These are phyloP conservation scores for Perdita meconis DNA, from an alignment of 2,888 invertebrate species.

Conservation along the genomic window DNA sequence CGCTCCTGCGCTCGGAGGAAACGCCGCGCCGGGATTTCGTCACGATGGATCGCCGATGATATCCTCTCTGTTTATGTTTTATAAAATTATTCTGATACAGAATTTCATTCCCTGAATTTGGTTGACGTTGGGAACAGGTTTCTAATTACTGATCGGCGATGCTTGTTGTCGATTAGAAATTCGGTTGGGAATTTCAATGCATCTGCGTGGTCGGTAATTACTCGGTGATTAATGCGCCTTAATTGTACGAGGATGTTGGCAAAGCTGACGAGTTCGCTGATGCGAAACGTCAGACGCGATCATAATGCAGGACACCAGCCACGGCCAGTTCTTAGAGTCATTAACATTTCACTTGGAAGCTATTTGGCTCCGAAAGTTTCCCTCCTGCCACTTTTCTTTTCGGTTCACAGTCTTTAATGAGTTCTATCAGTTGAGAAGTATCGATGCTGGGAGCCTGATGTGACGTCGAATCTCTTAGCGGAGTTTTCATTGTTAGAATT, in stretches of 20 bases:
- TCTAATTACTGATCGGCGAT: too few species aligned
- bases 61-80: background rate
- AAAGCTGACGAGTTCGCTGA: constrained; percentile 17
- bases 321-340: constrained; percentile 48
- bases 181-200: constrained; percentile 4
- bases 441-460: too few species aligned
- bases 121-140: background rate
- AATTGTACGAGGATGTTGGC: constrained; percentile 13
- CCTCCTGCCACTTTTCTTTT: constrained; percentile 22
- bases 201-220: constrained; percentile 27
- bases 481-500: too few species aligned
- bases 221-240: constrained; percentile 44
- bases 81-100: background rate
- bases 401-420: constrained; percentile 37
- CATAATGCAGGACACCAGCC: constrained; percentile 30
- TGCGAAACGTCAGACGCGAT: constrained; percentile 29
- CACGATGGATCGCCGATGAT: background rate
- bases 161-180: background rate
- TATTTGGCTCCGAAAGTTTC: constrained; percentile 52
- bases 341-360: constrained; percentile 56
- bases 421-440: constrained; percentile 49
- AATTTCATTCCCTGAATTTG: background rate
- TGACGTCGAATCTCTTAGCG: too few species aligned
- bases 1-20: constrained; percentile 30
- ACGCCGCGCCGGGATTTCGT: background rate